Evolutionary conservation across 2,113 vertebrate species (phyloP), one percentile per base, ranked within the genome.

Genomic region (Piliocolobus tephrosceles): DNA sequence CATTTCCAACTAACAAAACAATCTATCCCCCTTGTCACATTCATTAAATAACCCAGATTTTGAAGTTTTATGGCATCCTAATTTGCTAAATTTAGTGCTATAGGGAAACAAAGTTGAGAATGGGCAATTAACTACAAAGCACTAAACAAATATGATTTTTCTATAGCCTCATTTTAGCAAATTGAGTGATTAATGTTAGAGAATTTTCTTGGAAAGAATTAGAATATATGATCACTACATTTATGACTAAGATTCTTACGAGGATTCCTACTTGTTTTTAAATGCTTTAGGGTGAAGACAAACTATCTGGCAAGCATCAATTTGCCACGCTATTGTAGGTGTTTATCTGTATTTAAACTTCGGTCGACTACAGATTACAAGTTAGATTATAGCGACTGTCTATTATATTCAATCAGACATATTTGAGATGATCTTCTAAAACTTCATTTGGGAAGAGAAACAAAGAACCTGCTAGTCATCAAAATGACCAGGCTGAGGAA

Each of bases 51-150:
- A 87, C 30, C 80, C 10, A 82, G 79, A 32, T 73, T 86, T 82
- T 87, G 35, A 93, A 94, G 45, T 47, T 88, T 85, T 82, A 75
- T 8, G 50, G 79, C 47, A 85, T 30, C 6, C 22, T 90, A 58
- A 90, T 81, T 84, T 94, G 88, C 66, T 97, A 88, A 96, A 84
- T 95, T 95, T 76, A 84, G 88, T 30, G n/a, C 14, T 82, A 18
- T 22, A 32, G 55, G 68, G 47, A 90, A 92, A 76, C 7, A 81
- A 10, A 61, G 82, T 79, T 40, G 70, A 92, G 92, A 96, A 90
- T 55, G 27, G 1, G 0, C 52, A 32, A 92, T 79, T 75, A 88
- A 68, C 22, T 89, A 68, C 11, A 75, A 82, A 95, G 61, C 12
- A 66, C 61, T 40, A 91, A 92, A 94, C 7, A 92, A 47, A 47